A percentile compares a stretch with the other conserved stretches of the same genome.
These are phyloP conservation scores for Coregonus clupeaformis DNA, from an alignment of 2,113 vertebrate genomes.

Conservation along the genomic window DNA sequence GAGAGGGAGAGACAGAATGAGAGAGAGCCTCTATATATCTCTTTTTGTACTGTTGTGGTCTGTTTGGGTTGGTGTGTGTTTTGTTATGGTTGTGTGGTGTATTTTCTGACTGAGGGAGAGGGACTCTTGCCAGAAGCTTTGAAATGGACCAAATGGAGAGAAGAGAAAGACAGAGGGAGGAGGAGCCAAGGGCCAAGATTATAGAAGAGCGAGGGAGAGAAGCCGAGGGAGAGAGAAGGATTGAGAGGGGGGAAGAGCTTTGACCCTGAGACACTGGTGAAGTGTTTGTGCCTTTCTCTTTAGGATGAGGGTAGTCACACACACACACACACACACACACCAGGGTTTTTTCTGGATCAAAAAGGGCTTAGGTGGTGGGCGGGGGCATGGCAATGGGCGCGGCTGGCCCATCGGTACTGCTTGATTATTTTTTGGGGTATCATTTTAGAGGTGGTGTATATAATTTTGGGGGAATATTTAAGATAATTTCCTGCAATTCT, in stretches of 20 bases:
- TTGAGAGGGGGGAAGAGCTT: not conserved
- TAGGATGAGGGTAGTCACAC: not conserved
- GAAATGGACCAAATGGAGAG: slow-evolving; percentile 35
- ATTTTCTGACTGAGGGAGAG: not conserved
- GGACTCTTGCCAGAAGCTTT: slow-evolving; percentile 33
- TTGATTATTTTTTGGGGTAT: no score
- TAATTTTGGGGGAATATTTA: no score
- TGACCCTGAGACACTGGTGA: slow-evolving; percentile 17
- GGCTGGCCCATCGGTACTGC: no score
- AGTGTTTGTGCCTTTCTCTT: not conserved
- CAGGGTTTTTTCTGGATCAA: no score
- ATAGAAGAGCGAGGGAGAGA: slow-evolving; percentile 17
- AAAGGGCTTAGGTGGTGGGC: no score
- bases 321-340: no score
- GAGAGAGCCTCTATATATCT: not conserved
- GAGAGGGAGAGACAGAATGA: not conserved
- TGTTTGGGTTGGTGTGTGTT: not conserved
- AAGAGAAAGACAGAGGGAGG: slow-evolving; percentile 35
- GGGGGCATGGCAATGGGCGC: no score
- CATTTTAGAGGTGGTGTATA: no score
- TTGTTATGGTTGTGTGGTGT: not conserved
- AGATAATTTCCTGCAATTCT: no score
- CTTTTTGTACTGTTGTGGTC: not conserved
- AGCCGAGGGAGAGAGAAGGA: not conserved
- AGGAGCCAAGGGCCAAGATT: not conserved